A percentile compares a stretch with the other conserved stretches of the same genome.
These are phyloP conservation scores for Microctonus brassicae DNA, from an alignment of 2,888 invertebrate genomes.

Conservation along the genomic window DNA sequence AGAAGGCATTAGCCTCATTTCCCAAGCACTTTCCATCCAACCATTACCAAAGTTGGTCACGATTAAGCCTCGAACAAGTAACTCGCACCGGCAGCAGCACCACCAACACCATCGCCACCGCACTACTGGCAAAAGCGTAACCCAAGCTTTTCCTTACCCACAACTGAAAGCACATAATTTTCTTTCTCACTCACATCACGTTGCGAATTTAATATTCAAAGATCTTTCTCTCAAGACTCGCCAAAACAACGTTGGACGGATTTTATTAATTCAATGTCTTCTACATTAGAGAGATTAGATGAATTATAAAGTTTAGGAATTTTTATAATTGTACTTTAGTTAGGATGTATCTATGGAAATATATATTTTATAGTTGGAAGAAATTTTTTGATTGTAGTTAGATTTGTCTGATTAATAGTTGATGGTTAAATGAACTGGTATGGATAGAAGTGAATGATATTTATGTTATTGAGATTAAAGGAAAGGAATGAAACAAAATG, in stretches of 20 bases:
- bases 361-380: too few relatives aligned
- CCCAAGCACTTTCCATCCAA: slow-evolving; percentile 58
- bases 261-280: background rate
- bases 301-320: slow-evolving; percentile 35
- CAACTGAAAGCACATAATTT: slow-evolving; percentile 34
- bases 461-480: slow-evolving; percentile 9
- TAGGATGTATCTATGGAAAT: too few relatives aligned
- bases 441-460: slow-evolving; percentile 52
- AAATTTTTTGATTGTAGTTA: too few relatives aligned
- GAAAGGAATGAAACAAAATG: background rate
- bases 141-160: slow-evolving; percentile 47
- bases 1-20: slow-evolving; percentile 59
- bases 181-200: slow-evolving; percentile 18
- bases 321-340: too few relatives aligned
- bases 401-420: too few relatives aligned
- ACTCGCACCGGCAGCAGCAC: slow-evolving; percentile 42
- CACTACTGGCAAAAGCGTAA: background rate
- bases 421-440: slow-evolving; percentile 60
- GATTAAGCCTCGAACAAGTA: slow-evolving; percentile 63
- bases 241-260: background rate
- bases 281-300: background rate
- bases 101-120: background rate
- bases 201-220: slow-evolving; percentile 39
- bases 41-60: slow-evolving; percentile 61
- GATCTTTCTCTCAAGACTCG: slow-evolving; percentile 4